Evolutionary conservation across 2,888 invertebrate species (phyloP).

Genomic region (Tiphia femorata): DNA sequence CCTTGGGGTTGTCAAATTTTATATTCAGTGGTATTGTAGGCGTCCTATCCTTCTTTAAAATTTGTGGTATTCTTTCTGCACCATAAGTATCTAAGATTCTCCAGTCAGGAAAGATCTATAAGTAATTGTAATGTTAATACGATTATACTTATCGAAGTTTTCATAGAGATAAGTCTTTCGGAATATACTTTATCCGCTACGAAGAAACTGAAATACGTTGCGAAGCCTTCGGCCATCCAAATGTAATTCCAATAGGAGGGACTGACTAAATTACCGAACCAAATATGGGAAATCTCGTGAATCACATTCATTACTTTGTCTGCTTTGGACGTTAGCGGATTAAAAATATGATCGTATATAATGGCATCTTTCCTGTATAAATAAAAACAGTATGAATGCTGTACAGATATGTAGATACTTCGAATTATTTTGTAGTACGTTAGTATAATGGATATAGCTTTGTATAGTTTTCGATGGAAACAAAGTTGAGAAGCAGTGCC

Average conservation of each 20-base stretch:
- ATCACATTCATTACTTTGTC: slow-evolving; percentile 61
- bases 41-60: slow-evolving; percentile 65
- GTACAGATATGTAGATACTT: too few species aligned
- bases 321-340: slow-evolving; percentile 29
- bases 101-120: slow-evolving; percentile 69
- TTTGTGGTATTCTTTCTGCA: slow-evolving; percentile 68
- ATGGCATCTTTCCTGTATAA: slow-evolving; percentile 48
- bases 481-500: too few species aligned
- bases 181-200: slow-evolving; percentile 57
- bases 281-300: slow-evolving; percentile 73
- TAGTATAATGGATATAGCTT: too few species aligned
- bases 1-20: slow-evolving; percentile 69
- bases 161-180: too few species aligned
- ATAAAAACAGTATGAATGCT: too few species aligned
- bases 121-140: neutral
- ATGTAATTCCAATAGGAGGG: slow-evolving; percentile 66
- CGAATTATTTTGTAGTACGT: too few species aligned
- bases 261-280: slow-evolving; percentile 70
- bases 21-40: slow-evolving; percentile 71
- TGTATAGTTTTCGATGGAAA: too few species aligned
- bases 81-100: slow-evolving; percentile 69
- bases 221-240: slow-evolving; percentile 72
- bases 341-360: slow-evolving; percentile 30
- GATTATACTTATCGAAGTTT: too few species aligned
- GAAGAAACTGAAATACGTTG: slow-evolving; percentile 71